Evolutionary conservation across 2,888 invertebrate genomes (phyloP), one percentile per base, ranked within the genome.

Genomic region (Ichneumon xanthorius): DNA sequence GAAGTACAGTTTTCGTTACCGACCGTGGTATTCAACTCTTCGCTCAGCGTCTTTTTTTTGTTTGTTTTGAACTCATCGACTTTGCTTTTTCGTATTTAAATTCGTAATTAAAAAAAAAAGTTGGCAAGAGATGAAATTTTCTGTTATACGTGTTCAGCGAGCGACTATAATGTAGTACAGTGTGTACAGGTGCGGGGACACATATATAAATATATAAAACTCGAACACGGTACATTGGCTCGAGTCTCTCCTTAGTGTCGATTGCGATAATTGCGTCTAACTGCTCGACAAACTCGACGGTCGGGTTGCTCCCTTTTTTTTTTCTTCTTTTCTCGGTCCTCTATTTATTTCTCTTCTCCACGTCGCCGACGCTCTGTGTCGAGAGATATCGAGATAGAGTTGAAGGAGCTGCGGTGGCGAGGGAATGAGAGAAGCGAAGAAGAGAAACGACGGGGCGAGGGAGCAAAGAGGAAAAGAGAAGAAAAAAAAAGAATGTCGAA

Each of bases 201-300:
- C 61, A 81, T 67, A 68, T 37, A 68, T 58, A 55, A 55, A 11
- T 50, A 72, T 72, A 80, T 55, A 53, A 80, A 72, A 72, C 65
- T 55, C 33, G 30, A 61, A 70, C 45, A 33, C 61, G 63, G 40
- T 80, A 76, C 48, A 76, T 67, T 40, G 30, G 65, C n/a, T 53
- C 30, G 55, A 53, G 73, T 26, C 65, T 40, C 80, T 75, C 55
- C 48, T 63, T 80, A 79, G 85, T 77, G 81, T 88, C 81, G 80
- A 82, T 85, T 84, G 86, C 84, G 87, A 88, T 89, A 88, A 89
- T 88, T 89, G 87, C 84, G 86, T 78, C 78, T 76, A 86, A 85
- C 84, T 84, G 82, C 86, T 86, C 84, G 88, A 88, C 82, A 87
- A 87, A 88, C 86, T 87, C 81, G 70, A 84, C 77, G 80, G 40